Evolutionary conservation across 2,888 invertebrate genomes (phyloP), one percentile per base, ranked within the genome.

Genomic region (Autographa gamma): DNA sequence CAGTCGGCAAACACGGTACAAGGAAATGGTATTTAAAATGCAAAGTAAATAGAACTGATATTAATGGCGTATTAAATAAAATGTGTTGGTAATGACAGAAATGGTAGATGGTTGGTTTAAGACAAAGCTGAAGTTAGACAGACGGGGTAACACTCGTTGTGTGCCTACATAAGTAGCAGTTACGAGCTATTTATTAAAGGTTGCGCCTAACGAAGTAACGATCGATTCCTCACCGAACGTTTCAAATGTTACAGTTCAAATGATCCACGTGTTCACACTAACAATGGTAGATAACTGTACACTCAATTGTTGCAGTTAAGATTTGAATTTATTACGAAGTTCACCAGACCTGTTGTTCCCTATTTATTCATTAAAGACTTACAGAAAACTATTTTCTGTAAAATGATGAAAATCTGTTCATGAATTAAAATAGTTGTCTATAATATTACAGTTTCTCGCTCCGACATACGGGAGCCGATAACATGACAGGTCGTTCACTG

Each of bases 111-210:
- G n/a, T n/a, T n/a, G n/a, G n/a, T n/a, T n/a, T n/a, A 41, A 3
- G 13, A 41, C 41, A 13, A 9, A 16, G 52, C n/a, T 52, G 54
- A 9, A 54, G 11, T 48, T 25, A 25, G 25, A 19, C 56, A 64
- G 25, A 31, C 6, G n/a, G 16, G 59, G n/a, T 56, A 59, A 52
- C 52, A 43, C 64, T 60, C 63, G 59, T 67, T 65, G 63, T 66
- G 69, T 76, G 76, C 63, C 69, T 71, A 25, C 19, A 19, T 54
- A 19, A 13, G 19, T 25, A 71, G 38, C 63, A 76, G 64, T 52
- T 63, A 43, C 66, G 62, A 60, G 71, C 80, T 71, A 80, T 71
- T 76, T 70, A 76, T 76, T 70, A 76, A 77, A 80, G 76, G 67
- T 67, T 58, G 65, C 71, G 77, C 64, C 80, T 76, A 76, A 65